Evolutionary conservation across 2,797 vertebrate species (phyloP), one percentile per base, ranked within the genome.

Genomic region (Schizopygopsis malacanthus): DNA sequence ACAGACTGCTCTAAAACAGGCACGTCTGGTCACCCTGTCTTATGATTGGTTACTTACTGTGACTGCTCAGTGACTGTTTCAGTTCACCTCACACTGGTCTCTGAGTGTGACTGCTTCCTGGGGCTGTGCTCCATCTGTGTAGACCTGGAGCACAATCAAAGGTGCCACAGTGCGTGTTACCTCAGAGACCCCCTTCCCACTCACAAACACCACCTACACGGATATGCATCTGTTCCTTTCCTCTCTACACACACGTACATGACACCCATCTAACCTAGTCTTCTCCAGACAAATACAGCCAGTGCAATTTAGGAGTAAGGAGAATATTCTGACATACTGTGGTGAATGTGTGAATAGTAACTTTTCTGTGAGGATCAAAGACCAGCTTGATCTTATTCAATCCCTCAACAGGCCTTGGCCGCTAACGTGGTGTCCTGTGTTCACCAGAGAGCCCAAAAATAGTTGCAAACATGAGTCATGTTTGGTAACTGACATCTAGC

Each of bases 141-240:
- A 87, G 87, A 90, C 81, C 92, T 94, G 93, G 87, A 90, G 87
- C 85, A 77, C 92, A 92, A 93, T 93, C 92, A 89, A 85, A 86
- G 83, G 76, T 82, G 80, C 43, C 39, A 56, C 25, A 87, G 88
- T 89, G 73, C 88, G 37, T 88, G 91, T 92, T 92, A 92, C 90
- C 87, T 88, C 84, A 78, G 84, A 90, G 84, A 87, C 89, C 79
- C 82, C 79, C 87, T 85, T 84, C 85, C 86, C 85, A 85, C 86
- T 87, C 47, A 75, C 69, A 67, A 77, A 81, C 43, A 75, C 89
- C 85, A 82, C 89, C 86, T 90, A 84, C 85, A 79, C 43, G 33
- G 77, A 67, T 22, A 61, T 41, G 75, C 89, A 90, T 90, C 88
- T 89, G 88, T 89, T 90, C 82, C 81, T 59, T 43, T 85, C 79